Conservation (phyloP, 2,113 vertebrate genomes). For the Psophia crepitans region DNA sequence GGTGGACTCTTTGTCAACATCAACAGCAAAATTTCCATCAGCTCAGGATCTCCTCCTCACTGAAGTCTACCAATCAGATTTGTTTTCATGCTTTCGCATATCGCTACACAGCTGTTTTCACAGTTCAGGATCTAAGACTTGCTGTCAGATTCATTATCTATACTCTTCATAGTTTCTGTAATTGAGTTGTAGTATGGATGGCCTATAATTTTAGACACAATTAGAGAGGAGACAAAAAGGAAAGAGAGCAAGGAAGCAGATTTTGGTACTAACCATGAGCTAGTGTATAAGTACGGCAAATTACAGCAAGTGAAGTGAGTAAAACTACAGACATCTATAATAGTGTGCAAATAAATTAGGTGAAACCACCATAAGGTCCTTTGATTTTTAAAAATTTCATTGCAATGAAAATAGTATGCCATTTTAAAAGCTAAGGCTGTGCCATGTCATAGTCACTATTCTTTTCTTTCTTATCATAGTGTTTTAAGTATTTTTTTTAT, state of each 20-base stretch:
- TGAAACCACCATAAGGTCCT: neutral
- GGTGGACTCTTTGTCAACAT: neutral
- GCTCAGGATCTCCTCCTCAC: neutral
- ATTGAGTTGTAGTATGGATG: neutral
- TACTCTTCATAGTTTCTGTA: neutral
- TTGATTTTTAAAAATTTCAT: neutral
- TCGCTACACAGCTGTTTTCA: neutral
- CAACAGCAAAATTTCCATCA: neutral
- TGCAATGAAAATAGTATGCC: neutral
- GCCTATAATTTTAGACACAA: neutral
- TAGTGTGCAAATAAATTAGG: neutral
- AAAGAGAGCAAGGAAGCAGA: neutral
- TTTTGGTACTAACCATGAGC: neutral
- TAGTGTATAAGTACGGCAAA: neutral
- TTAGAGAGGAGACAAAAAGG: neutral
- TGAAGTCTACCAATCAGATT: neutral
- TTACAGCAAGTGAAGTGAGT: neutral
- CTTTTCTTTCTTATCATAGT: neutral
- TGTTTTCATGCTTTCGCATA: neutral
- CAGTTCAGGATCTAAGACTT: neutral
- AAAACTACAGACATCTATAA: neutral
- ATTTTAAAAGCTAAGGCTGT: neutral
- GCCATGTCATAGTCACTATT: neutral
- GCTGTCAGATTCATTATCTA: neutral
- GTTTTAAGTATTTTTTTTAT: neutral